phyloP scores from a whole-genome alignment of 2,797 vertebrate species.

The Crax fasciolata region DNA sequence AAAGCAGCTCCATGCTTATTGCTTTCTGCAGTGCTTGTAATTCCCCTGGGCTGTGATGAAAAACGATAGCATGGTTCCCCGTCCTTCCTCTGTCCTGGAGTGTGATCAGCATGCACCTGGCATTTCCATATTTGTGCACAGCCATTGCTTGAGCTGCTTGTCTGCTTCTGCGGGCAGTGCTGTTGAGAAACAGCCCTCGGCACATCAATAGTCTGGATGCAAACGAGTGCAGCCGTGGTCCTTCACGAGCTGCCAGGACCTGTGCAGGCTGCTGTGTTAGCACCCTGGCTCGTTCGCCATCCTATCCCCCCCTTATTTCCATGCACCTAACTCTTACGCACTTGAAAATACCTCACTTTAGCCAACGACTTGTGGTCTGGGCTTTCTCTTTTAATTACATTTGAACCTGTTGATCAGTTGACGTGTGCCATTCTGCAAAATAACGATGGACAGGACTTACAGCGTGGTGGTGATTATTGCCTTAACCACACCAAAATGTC shows the following conservation, averaged over 20 bases:
- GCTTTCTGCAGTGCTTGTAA: background rate
- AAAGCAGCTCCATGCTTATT: background rate
- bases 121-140: rapidly evolving
- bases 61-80: background rate
- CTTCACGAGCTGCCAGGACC: background rate
- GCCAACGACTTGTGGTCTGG: rapidly evolving
- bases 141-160: background rate
- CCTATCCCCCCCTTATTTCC: background rate
- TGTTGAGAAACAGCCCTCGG: background rate
- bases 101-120: background rate
- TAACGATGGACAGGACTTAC: background rate
- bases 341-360: background rate
- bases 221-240: background rate
- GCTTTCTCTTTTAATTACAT: background rate
- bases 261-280: background rate
- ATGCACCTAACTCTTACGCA: background rate
- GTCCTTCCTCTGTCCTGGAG: background rate
- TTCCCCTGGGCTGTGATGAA: background rate
- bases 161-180: background rate
- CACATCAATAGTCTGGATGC: background rate
- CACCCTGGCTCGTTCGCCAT: background rate
- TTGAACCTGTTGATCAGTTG: background rate
- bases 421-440: background rate
- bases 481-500: background rate
- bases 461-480: background rate